Base-by-base conservation (phyloP, 2,113 vertebrate species). In the Hirundichthys speculiger region DNA sequence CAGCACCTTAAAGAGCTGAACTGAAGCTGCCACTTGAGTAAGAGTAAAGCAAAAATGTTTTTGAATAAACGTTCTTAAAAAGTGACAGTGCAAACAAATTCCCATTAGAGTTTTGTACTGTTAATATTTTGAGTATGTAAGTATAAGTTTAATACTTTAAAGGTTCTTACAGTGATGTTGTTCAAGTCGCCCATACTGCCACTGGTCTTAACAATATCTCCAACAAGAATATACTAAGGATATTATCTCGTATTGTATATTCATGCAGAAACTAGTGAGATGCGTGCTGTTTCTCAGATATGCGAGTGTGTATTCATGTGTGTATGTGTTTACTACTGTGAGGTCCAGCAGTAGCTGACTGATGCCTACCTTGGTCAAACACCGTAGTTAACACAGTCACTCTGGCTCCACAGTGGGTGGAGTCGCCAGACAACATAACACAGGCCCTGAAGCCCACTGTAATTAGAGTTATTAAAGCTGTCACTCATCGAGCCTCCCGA, bases 391-490 rank as follows among this genome's bases (percentile, higher is more conserved):
- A 79, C 83, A 72, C 81, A 81, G 85, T 73, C 62, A 13, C 73
- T 67, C 73, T 89, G 88, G 86, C 89, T 90, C 89, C 89, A 91
- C 55, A 60, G 73, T 85, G 85, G 89, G 89, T 88, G 89, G 83
- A 86, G 86, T 86, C 54, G 48, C 74, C 82, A 90, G 86, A 90
- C 89, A 84, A 72, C 84, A 88, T 82, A 88, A 85, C 82, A 69
- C 25, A 54, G 73, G 78, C 88, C 86, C 82, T 60, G 82, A 79
- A 88, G 82, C 83, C 82, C 82, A 85, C 88, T 89, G 74, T 89
- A 91, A 91, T 91, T 91, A 90, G 61, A 69, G 82, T 89, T 90
- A 89, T 90, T 90, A 82, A 86, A 88, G 77, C 89, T 91, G 89
- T 90, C 89, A 90, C 59, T 91, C 89, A 91, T 13, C 43, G 53